phyloP scores from a whole-genome alignment of 1,140 invertebrate species.

The Berghia stephanieae region DNA sequence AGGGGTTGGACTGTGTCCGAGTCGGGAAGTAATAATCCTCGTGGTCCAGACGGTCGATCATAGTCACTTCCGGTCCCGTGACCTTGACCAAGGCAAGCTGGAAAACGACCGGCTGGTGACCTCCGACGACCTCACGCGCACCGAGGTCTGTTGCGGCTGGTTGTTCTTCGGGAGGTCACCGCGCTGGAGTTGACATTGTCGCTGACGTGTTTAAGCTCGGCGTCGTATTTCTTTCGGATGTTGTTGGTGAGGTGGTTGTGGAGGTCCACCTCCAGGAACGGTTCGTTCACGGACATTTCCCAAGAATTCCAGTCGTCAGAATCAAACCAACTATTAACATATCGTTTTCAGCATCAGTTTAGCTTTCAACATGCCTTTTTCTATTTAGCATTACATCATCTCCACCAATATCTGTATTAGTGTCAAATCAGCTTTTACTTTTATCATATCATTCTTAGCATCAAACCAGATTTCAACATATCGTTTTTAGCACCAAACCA shows the following conservation, averaged over 20 bases:
- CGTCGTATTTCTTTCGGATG: slow-evolving; percentile 23
- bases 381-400: neutral
- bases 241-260: slow-evolving; percentile 27
- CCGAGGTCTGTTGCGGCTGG: too few species aligned
- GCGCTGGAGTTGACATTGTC: neutral
- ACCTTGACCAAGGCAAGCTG: slow-evolving; percentile 26
- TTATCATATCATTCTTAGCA: too few species aligned
- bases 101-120: slow-evolving; percentile 17
- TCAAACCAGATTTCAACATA: too few species aligned
- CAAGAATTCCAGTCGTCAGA: too few species aligned
- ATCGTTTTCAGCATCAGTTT: too few species aligned
- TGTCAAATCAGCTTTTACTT: too few species aligned
- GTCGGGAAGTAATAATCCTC: slow-evolving; percentile 5
- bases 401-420: neutral
- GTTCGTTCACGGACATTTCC: too few species aligned
- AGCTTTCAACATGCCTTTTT: too few species aligned
- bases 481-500: too few species aligned
- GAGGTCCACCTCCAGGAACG: neutral
- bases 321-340: too few species aligned
- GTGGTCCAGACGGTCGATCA: neutral
- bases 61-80: slow-evolving; percentile 18
- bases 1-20: slow-evolving; percentile 42
- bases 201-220: slow-evolving; percentile 14
- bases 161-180: too few species aligned
- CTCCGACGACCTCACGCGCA: neutral